Conservation (phyloP, 30 jellyfish, hydroid and myxozoan genomes). For the Catostylus mosaicus region DNA sequence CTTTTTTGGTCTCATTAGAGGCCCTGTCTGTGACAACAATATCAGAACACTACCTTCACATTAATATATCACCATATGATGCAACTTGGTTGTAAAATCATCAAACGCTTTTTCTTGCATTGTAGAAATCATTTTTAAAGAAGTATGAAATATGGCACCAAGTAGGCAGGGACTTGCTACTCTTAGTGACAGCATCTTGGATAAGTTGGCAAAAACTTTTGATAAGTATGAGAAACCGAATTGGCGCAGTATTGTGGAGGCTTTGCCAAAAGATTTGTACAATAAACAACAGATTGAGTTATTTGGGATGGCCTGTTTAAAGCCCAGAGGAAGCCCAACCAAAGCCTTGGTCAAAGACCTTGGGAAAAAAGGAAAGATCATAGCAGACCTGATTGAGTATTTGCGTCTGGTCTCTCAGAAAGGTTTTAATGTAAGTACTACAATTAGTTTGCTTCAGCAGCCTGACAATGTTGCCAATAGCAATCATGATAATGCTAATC, state of each 20-base stretch:
- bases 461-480: background rate
- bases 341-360: conserved; percentile 62
- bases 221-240: conserved; percentile 76
- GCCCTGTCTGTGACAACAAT: too few species aligned
- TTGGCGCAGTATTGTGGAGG: conserved; percentile 74
- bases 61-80: too few species aligned
- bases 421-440: conserved; percentile 15
- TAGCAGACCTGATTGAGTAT: conserved; percentile 55
- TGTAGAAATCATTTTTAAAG: too few species aligned
- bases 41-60: too few species aligned
- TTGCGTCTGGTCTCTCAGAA: conserved; percentile 15
- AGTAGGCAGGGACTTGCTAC: background rate
- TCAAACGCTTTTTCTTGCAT: too few species aligned
- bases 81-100: too few species aligned
- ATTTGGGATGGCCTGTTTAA: conserved; percentile 69
- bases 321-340: conserved; percentile 92
- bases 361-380: conserved; percentile 56
- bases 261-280: conserved; percentile 50
- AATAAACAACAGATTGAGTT: conserved; percentile 47
- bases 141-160: background rate
- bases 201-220: conserved; percentile 55
- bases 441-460: conserved; percentile 14
- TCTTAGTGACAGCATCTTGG: conserved; percentile 40
- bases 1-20: too few species aligned
- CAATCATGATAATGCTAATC: background rate